Conservation (phyloP, 2,888 invertebrate genomes). For the Protophormia terraenovae region DNA sequence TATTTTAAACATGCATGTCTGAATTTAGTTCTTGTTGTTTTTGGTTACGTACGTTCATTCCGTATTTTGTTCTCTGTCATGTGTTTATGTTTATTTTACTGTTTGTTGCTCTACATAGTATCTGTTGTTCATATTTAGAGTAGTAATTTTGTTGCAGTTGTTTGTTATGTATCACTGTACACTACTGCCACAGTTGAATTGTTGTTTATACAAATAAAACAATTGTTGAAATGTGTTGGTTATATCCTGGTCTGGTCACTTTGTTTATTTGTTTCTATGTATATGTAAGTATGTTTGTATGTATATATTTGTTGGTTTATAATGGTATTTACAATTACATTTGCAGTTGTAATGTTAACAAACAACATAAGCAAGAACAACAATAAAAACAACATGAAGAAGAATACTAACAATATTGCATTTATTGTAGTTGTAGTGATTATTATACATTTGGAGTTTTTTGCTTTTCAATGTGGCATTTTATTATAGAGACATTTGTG, state of each 20-base stretch:
- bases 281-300: not conserved
- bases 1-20: constrained; percentile 39
- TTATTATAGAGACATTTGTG: constrained; percentile 61
- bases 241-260: constrained; percentile 46
- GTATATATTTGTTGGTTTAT: constrained; percentile 21
- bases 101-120: not conserved
- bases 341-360: constrained; percentile 48
- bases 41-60: not conserved
- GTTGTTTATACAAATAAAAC: constrained; percentile 51
- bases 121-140: constrained; percentile 2
- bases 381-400: not conserved
- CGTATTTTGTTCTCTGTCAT: constrained; percentile 9
- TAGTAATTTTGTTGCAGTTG: not conserved
- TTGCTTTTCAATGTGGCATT: constrained; percentile 30
- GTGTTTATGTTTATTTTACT: constrained; percentile 8
- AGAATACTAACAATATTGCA: not conserved
- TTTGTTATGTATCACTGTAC: constrained; percentile 31
- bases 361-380: constrained; percentile 26
- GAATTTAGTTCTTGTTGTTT: not conserved
- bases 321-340: constrained; percentile 55
- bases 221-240: constrained; percentile 55
- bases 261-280: constrained; percentile 33
- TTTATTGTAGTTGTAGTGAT: constrained; percentile 18
- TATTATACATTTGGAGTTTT: not conserved
- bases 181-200: constrained; percentile 61